phyloP scores from a whole-genome alignment of 2,888 invertebrate genomes.

The Pandemis corylana region DNA sequence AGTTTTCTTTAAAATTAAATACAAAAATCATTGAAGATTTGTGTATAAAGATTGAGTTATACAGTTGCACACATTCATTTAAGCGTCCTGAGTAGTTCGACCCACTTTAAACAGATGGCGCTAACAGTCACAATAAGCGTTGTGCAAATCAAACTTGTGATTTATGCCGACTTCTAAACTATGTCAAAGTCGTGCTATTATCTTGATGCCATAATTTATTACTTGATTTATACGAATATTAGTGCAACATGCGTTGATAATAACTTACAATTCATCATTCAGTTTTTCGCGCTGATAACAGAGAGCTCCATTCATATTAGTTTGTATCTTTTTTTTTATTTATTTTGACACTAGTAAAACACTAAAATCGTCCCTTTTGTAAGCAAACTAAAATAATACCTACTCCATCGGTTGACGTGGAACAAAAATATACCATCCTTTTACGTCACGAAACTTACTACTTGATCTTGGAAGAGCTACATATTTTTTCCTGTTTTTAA shows the following conservation, averaged over 20 bases:
- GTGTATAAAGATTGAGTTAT: not conserved
- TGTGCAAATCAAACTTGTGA: constrained; percentile 26
- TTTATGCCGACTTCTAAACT: constrained; percentile 50
- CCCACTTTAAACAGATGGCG: constrained; percentile 64
- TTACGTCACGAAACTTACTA: no score
- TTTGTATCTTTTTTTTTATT: not conserved
- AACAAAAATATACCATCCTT: not conserved
- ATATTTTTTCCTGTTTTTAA: not conserved
- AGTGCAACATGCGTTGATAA: constrained; percentile 23
- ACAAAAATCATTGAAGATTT: not conserved
- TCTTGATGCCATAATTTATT: constrained; percentile 62
- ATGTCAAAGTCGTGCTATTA: constrained; percentile 71
- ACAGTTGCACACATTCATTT: not conserved
- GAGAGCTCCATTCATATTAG: not conserved
- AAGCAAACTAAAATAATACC: no score
- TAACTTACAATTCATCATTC: not conserved
- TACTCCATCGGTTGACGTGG: not conserved
- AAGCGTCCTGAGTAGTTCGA: constrained; percentile 49
- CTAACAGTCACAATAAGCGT: constrained; percentile 48
- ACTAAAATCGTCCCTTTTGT: no score
- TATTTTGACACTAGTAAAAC: no score
- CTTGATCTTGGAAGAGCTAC: not conserved
- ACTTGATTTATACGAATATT: constrained; percentile 59
- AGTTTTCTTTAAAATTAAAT: not conserved
- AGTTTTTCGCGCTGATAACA: not conserved